Base-by-base conservation (phyloP, 2,888 invertebrate species). In the Megamerina dolium region DNA sequence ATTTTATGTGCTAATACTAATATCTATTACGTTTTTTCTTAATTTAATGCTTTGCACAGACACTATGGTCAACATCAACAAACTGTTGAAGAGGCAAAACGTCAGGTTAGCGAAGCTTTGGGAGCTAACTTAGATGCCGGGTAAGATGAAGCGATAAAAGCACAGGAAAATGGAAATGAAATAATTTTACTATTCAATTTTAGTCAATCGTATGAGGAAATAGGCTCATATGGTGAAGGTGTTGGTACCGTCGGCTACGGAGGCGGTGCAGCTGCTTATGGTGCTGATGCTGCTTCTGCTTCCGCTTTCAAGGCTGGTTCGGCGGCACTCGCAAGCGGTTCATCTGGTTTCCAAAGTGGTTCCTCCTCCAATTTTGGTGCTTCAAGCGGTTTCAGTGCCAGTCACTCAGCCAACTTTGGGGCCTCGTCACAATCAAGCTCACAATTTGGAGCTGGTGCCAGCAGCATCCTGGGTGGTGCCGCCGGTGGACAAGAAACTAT, bases 41-140 rank as follows among this genome's bases (percentile, higher is more conserved):
- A n/a, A n/a, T n/a, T n/a, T n/a, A n/a, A n/a, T n/a, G n/a, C n/a
- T n/a, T n/a, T n/a, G n/a, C n/a, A 2, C 20, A 72, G 72, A 46
- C 72, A 72, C 41, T 64, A 61, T 40, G 37, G 37, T 17, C 61
- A 63, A 50, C 70, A 72, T 46, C 55, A 61, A 21, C 61, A 66
- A 50, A 63, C 69, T 5, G 54, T 72, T 13, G 62, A 62, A n/a
- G 56, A 62, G 45, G 72, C 70, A 3, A 62, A 63, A 29, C 56
- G 56, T 30, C 60, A 57, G 5, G 50, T 61, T 10, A 44, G 51
- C 2, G 53, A 54, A 9, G 54, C 50, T 30, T 40, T 56, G 4
- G 59, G 55, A n/a, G n/a, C n/a, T n/a, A n/a, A n/a, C n/a, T n/a
- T n/a, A n/a, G n/a, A n/a, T n/a, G n/a, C n/a, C n/a, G n/a, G n/a